These are phyloP conservation scores for Laterallus jamaicensis DNA, from an alignment of 2,113 vertebrate species.

Conservation along the genomic window DNA sequence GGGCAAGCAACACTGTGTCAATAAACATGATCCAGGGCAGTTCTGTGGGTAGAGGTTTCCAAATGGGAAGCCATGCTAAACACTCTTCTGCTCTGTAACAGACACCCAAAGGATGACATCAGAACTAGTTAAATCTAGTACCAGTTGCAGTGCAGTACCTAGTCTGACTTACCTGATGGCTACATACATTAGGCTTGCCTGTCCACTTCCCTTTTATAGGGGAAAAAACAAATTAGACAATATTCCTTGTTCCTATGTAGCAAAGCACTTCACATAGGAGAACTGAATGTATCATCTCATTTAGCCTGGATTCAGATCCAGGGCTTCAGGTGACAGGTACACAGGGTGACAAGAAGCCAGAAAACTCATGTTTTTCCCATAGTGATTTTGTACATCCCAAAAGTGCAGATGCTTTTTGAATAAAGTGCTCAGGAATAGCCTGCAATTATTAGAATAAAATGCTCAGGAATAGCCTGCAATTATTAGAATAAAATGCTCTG, in stretches of 20 bases:
- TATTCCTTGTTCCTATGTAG: neutral
- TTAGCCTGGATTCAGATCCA: neutral
- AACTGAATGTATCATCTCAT: neutral
- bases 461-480: neutral
- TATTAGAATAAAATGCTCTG: neutral
- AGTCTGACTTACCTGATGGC: neutral
- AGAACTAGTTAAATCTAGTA: neutral
- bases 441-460: neutral
- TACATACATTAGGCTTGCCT: neutral
- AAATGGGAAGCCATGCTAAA: neutral
- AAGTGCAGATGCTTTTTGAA: neutral
- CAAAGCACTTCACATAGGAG: neutral
- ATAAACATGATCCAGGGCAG: fast-evolving
- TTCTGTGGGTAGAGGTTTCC: neutral
- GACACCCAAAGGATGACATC: neutral
- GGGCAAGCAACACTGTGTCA: neutral
- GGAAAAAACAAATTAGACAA: neutral
- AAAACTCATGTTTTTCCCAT: neutral
- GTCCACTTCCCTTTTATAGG: neutral
- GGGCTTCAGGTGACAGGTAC: neutral
- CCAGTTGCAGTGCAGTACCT: neutral
- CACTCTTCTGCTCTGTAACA: neutral
- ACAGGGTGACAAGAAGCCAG: neutral
- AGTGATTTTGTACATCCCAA: neutral
- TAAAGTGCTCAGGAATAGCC: neutral